Conservation (phyloP, 2,888 invertebrate species). For the Macaria notata region DNA sequence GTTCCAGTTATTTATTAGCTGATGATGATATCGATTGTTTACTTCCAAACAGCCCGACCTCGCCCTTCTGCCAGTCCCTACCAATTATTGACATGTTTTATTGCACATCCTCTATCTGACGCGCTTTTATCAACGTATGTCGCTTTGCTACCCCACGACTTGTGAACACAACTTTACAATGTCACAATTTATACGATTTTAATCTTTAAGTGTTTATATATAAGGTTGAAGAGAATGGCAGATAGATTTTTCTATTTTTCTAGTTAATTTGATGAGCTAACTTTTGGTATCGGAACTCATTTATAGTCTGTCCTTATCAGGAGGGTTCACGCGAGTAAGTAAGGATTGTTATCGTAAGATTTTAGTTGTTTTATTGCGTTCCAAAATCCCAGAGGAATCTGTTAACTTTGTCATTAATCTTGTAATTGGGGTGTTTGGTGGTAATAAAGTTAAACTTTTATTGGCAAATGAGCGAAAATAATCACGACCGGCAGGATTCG, state of each 20-base stretch:
- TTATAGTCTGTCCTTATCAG: constrained; percentile 63
- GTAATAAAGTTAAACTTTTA: constrained; percentile 44
- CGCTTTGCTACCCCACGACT: constrained; percentile 40
- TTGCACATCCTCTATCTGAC: constrained; percentile 62
- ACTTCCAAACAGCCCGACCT: no score
- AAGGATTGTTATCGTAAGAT: constrained; percentile 37
- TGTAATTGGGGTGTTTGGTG: constrained; percentile 23
- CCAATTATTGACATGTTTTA: constrained; percentile 77
- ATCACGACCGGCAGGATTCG: no score
- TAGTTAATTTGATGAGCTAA: constrained; percentile 77
- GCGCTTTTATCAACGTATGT: constrained; percentile 73
- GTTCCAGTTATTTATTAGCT: no score
- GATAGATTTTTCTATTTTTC: constrained; percentile 34
- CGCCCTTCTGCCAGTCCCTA: constrained; percentile 44
- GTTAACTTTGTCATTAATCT: constrained; percentile 50
- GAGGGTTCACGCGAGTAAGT: constrained; percentile 58
- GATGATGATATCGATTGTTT: no score
- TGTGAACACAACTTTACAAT: constrained; percentile 28
- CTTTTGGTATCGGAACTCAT: constrained; percentile 71
- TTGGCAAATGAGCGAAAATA: no score
- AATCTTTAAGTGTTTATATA: no score
- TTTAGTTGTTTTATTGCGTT: constrained; percentile 30
- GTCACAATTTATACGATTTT: neutral
- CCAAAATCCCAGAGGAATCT: constrained; percentile 36
- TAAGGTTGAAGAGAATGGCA: no score